Conservation (phyloP, 2,797 vertebrate species). For the Enteromius viviparus region DNA sequence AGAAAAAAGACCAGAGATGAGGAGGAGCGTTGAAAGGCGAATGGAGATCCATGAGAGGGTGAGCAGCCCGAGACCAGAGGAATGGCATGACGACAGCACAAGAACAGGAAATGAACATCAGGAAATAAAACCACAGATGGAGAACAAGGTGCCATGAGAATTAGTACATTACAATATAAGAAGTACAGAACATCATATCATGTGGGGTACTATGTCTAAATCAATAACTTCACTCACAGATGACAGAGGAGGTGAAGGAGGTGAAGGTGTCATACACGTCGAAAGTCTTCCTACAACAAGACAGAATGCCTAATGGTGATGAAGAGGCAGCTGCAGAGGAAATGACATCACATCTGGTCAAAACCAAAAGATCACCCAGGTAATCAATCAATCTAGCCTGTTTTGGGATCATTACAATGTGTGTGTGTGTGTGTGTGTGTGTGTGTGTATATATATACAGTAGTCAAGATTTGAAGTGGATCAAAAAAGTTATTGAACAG, state of each 20-base stretch:
- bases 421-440: too few species aligned
- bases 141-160: constrained; percentile 60
- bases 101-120: constrained; percentile 53
- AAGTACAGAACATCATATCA: background rate
- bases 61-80: constrained; percentile 57
- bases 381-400: constrained; percentile 39
- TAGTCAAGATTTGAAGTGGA: too few species aligned
- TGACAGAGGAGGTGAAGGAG: constrained; percentile 70
- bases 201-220: constrained; percentile 6
- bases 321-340: constrained; percentile 64
- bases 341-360: constrained; percentile 58
- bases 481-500: too few species aligned
- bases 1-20: constrained; percentile 66
- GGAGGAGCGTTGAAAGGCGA: constrained; percentile 59
- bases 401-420: too few species aligned
- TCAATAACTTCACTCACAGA: constrained; percentile 58
- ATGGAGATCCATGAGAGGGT: constrained; percentile 52
- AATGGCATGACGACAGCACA: constrained; percentile 56
- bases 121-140: constrained; percentile 55
- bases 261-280: constrained; percentile 75
- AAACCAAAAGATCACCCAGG: constrained; percentile 67
- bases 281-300: constrained; percentile 74
- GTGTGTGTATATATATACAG: too few species aligned
- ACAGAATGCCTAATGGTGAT: constrained; percentile 62
- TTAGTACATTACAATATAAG: background rate